Evolutionary conservation across 2,797 vertebrate species (phyloP).

Genomic region (Gambusia yucatana): DNA sequence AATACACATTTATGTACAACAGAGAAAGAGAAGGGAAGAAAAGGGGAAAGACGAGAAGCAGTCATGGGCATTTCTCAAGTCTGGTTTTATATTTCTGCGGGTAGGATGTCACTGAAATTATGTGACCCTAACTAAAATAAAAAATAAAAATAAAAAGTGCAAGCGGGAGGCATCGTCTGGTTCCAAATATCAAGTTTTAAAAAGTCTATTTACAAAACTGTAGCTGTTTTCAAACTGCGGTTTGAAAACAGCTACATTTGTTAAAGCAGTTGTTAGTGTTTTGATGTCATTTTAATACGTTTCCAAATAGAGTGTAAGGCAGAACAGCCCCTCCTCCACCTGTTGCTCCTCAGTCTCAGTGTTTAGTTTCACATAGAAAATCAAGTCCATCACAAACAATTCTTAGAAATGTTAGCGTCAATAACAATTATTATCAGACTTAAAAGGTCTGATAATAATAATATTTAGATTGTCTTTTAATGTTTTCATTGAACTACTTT

Average conservation of each 20-base stretch:
- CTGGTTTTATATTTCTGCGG: slow-evolving; percentile 67
- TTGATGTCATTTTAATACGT: neutral
- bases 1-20: slow-evolving; percentile 58
- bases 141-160: neutral
- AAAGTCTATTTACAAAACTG: neutral
- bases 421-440: neutral
- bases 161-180: neutral
- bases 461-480: neutral
- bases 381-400: neutral
- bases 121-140: slow-evolving; percentile 39
- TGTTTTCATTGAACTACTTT: neutral
- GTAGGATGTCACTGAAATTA: slow-evolving; percentile 69
- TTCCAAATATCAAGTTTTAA: neutral
- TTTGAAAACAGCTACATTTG: neutral
- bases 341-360: neutral
- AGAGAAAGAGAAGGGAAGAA: slow-evolving; percentile 19
- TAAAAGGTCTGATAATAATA: too few relatives aligned
- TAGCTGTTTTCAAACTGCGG: too few relatives aligned
- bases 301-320: neutral
- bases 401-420: neutral
- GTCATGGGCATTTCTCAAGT: slow-evolving; percentile 67
- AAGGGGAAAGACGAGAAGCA: slow-evolving; percentile 49
- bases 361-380: neutral
- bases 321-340: neutral
- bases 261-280: neutral